Conservation (phyloP, 1,140 invertebrate genomes). For the Hypothenemus hampei region DNA sequence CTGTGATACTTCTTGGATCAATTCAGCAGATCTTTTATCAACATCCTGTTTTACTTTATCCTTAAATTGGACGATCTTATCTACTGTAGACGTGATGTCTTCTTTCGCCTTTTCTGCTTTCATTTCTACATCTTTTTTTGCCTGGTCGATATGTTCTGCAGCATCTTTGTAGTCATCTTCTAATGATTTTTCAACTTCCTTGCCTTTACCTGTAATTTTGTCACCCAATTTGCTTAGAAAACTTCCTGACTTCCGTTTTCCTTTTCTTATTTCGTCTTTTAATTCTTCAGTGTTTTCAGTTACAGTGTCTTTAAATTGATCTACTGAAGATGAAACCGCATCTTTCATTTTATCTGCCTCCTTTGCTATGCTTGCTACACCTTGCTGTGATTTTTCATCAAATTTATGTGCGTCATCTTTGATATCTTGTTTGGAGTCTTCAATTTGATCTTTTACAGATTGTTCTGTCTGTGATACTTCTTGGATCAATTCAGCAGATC, state of each 20-base stretch:
- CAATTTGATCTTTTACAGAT: too few relatives aligned
- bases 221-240: conserved; percentile 23
- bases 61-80: too few relatives aligned
- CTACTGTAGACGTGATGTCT: too few relatives aligned
- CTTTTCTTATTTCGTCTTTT: neutral
- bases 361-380: neutral
- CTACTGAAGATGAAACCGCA: neutral
- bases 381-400: too few relatives aligned
- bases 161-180: neutral
- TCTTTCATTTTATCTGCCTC: neutral
- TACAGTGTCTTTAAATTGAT: neutral
- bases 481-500: too few relatives aligned
- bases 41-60: too few relatives aligned
- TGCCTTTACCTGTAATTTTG: conserved; percentile 15
- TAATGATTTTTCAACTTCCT: conserved; percentile 15
- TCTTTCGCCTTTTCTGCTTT: neutral
- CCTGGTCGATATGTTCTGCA: neutral
- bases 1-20: too few relatives aligned
- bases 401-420: too few relatives aligned
- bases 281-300: neutral
- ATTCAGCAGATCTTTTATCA: too few relatives aligned
- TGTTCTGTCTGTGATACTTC: too few relatives aligned
- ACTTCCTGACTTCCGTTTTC: conserved; percentile 10
- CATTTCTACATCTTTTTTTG: neutral
- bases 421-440: too few relatives aligned